Conservation (phyloP, 2,797 vertebrate genomes). For the Anabas testudineus region DNA sequence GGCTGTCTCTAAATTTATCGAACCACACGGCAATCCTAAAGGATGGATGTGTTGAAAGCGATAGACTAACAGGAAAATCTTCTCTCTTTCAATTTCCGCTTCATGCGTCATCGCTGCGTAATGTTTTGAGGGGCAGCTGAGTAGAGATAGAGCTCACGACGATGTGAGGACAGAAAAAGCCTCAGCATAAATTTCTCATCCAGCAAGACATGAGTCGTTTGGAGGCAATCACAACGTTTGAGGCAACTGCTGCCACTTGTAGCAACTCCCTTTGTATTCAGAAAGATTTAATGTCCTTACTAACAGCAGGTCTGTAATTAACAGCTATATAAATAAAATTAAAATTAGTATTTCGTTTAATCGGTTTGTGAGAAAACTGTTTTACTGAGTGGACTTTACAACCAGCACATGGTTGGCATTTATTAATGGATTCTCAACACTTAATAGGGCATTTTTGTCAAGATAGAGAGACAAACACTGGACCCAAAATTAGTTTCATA, state of each 20-base stretch:
- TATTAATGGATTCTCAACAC: neutral
- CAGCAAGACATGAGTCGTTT: conserved; percentile 12
- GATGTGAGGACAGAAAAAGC: neutral
- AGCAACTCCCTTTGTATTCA: neutral
- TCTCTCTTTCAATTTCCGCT: conserved; percentile 3
- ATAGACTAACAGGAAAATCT: neutral
- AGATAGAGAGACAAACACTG: neutral
- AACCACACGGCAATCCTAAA: conserved; percentile 10
- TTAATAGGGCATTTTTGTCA: neutral
- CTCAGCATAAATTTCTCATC: neutral
- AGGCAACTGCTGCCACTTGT: neutral
- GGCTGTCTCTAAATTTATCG: conserved; percentile 11
- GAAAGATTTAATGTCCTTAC: neutral
- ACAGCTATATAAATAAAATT: neutral
- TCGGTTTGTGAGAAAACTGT: neutral
- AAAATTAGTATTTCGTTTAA: too few relatives aligned
- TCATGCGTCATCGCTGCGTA: conserved; percentile 43
- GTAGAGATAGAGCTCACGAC: neutral
- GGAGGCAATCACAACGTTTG: neutral
- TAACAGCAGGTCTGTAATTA: neutral
- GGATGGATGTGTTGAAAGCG: conserved; percentile 17
- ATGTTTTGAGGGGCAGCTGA: neutral
- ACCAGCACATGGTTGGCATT: neutral
- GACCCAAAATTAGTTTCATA: neutral
- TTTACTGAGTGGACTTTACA: neutral